Conservation (phyloP, 2,113 vertebrate genomes). For the Reinhardtius hippoglossoides region DNA sequence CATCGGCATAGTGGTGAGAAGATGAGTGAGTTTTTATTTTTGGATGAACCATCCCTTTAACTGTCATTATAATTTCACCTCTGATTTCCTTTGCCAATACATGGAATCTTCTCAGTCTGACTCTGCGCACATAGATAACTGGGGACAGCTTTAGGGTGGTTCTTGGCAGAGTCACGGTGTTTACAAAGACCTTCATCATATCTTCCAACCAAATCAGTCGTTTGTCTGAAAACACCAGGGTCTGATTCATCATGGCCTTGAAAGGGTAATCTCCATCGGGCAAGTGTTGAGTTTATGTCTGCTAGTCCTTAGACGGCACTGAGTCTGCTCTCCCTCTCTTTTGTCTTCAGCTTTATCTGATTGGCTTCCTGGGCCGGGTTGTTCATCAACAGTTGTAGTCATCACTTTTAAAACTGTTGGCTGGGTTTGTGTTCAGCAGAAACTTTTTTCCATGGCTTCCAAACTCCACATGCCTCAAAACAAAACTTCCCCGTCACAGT, state of each 20-base stretch:
- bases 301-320: neutral
- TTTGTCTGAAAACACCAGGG: neutral
- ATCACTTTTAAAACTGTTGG: neutral
- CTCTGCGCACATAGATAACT: too few relatives aligned
- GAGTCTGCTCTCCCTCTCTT: neutral
- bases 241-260: neutral
- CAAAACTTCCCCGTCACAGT: neutral
- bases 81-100: too few relatives aligned
- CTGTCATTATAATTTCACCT: too few relatives aligned
- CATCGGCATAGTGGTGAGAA: too few relatives aligned
- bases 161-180: neutral
- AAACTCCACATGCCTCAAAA: neutral
- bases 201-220: neutral
- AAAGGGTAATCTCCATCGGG: neutral
- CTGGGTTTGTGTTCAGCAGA: neutral
- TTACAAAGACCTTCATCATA: neutral
- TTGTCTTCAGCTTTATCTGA: constrained; percentile 3
- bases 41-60: too few relatives aligned
- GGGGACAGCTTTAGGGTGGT: neutral
- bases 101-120: neutral
- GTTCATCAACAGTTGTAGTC: neutral
- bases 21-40: too few relatives aligned
- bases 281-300: neutral
- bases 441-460: neutral
- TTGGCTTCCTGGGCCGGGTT: neutral